phyloP scores from a whole-genome alignment of 2,797 vertebrate genomes.

The Pyrocephalus nanus region DNA sequence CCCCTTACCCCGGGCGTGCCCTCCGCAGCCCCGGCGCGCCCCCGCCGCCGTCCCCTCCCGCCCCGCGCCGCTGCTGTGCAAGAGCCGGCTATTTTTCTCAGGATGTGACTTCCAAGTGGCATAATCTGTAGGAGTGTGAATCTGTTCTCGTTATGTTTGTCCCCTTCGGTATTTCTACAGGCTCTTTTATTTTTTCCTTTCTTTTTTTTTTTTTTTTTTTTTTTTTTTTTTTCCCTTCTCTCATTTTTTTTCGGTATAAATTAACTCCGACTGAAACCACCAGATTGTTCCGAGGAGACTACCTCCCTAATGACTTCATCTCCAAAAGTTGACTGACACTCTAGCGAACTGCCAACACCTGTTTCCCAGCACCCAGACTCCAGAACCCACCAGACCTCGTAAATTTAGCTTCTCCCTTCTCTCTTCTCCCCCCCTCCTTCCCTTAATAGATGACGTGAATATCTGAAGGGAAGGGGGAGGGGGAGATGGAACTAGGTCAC shows the following conservation, averaged over 20 bases:
- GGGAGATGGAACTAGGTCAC: slow-evolving; percentile 64
- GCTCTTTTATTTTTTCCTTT: not conserved
- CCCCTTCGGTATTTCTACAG: slow-evolving; percentile 7
- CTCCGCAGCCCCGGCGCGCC: not conserved
- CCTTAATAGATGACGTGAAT: slow-evolving; percentile 61
- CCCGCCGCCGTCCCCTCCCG: not conserved
- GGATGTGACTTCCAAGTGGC: slow-evolving; percentile 41
- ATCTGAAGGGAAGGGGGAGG: slow-evolving; percentile 40
- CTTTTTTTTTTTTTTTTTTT: not conserved
- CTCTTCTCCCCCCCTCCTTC: not conserved
- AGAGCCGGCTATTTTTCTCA: slow-evolving; percentile 38
- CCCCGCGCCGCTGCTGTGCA: not conserved
- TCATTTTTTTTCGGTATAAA: slow-evolving; percentile 10
- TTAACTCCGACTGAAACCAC: slow-evolving; percentile 55
- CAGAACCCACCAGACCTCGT: slow-evolving; percentile 59
- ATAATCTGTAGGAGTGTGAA: slow-evolving; percentile 57
- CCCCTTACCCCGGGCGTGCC: not conserved
- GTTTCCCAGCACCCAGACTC: slow-evolving; percentile 57
- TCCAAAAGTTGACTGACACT: slow-evolving; percentile 53
- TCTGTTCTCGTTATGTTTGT: slow-evolving; percentile 36
- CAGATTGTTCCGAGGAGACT: slow-evolving; percentile 62
- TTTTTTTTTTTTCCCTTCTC: not conserved
- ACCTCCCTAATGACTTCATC: slow-evolving; percentile 56
- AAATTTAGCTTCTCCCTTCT: slow-evolving; percentile 52
- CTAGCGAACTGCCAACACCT: slow-evolving; percentile 62